phyloP scores from a whole-genome alignment of 1,140 invertebrate species.

The Apolygus lucorum region DNA sequence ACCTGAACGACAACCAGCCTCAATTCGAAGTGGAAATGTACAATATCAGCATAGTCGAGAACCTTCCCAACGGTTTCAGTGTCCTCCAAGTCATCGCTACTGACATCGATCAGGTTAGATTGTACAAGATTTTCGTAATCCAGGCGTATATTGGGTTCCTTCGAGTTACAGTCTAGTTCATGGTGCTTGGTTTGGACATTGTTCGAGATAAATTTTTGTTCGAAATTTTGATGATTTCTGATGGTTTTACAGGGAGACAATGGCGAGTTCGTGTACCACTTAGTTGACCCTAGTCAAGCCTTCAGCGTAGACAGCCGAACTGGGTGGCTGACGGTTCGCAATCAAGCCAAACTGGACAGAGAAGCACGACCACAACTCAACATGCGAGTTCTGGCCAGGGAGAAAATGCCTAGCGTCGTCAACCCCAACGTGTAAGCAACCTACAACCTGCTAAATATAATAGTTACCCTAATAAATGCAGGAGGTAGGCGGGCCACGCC shows the following conservation, averaged over 20 bases:
- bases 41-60: conserved; percentile 85
- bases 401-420: conserved; percentile 54
- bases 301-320: conserved; percentile 67
- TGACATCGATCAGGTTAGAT: conserved; percentile 60
- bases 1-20: conserved; percentile 75
- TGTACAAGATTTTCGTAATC: too few species aligned
- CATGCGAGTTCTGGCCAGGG: conserved; percentile 65
- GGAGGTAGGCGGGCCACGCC: too few species aligned
- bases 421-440: background rate
- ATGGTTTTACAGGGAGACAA: conserved; percentile 57
- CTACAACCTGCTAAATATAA: too few species aligned
- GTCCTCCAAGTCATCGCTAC: conserved; percentile 70
- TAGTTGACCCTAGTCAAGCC: conserved; percentile 62
- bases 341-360: conserved; percentile 66
- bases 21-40: conserved; percentile 81
- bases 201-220: too few species aligned
- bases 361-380: conserved; percentile 58
- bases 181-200: too few species aligned
- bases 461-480: too few species aligned
- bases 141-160: too few species aligned
- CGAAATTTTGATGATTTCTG: too few species aligned
- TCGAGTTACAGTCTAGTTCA: too few species aligned
- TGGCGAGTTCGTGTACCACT: conserved; percentile 68
- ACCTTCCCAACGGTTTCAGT: conserved; percentile 74
- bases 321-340: conserved; percentile 77